Evolutionary conservation across 2,888 invertebrate species (phyloP).

Genomic region (Phorcus lineatus): DNA sequence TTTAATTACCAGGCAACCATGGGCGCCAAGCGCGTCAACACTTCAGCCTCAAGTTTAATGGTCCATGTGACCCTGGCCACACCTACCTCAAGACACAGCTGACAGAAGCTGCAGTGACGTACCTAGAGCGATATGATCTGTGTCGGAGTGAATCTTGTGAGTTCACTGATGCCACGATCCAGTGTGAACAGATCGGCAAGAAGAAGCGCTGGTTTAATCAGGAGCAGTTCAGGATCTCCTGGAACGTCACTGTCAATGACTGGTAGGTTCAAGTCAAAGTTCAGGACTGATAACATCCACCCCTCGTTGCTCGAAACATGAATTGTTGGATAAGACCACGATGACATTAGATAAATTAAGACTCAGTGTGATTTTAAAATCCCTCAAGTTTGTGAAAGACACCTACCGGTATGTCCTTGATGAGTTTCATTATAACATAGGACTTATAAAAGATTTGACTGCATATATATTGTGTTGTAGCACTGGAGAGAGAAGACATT

Average conservation of each 20-base stretch:
- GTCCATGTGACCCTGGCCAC: conserved; percentile 52
- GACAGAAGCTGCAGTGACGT: conserved; percentile 37
- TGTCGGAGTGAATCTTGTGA: conserved; percentile 46
- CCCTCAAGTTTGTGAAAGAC: too few relatives aligned
- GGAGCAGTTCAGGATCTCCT: conserved; percentile 46
- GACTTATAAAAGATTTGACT: too few relatives aligned
- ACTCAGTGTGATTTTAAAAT: too few relatives aligned
- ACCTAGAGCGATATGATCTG: conserved; percentile 42
- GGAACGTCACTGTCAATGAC: conserved; percentile 51
- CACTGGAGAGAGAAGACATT: conserved; percentile 23
- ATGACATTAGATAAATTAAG: too few relatives aligned
- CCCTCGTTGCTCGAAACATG: too few relatives aligned
- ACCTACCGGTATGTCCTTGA: too few relatives aligned
- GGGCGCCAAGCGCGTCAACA: conserved; percentile 42
- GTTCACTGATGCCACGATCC: conserved; percentile 48
- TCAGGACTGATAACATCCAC: too few relatives aligned
- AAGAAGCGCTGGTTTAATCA: conserved; percentile 40
- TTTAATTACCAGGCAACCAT: not conserved
- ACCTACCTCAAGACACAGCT: conserved; percentile 40
- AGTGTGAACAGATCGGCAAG: conserved; percentile 39
- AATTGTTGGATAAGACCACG: too few relatives aligned
- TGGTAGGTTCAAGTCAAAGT: conserved; percentile 30
- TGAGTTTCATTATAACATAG: too few relatives aligned
- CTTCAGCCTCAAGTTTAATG: conserved; percentile 51
- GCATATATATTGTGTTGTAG: not conserved